phyloP scores from a whole-genome alignment of 2,113 vertebrate genomes.

The Hyperopisus bebe region DNA sequence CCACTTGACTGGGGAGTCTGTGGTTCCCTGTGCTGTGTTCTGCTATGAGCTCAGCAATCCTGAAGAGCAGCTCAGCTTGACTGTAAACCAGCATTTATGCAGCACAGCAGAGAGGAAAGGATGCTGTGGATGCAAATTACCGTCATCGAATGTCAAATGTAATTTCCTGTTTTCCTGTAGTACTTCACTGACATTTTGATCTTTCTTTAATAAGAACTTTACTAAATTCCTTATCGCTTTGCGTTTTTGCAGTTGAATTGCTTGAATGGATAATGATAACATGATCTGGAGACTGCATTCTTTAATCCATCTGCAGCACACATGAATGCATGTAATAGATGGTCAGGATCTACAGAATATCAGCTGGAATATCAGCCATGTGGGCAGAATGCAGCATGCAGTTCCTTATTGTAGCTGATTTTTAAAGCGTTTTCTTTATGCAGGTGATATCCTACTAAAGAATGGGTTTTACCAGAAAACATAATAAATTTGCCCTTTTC shows the following conservation, averaged over 20 bases:
- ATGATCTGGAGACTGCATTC: background rate
- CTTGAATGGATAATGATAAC: background rate
- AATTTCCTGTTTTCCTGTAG: background rate
- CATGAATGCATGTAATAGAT: background rate
- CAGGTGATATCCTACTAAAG: background rate
- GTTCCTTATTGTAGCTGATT: background rate
- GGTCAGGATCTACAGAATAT: background rate
- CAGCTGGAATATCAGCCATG: background rate
- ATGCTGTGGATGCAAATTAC: background rate
- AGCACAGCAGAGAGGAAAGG: background rate
- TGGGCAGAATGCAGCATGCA: background rate
- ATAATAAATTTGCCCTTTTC: background rate
- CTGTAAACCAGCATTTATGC: background rate
- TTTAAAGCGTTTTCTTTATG: background rate
- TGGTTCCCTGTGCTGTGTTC: background rate
- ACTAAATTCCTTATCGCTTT: background rate
- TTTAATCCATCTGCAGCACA: background rate
- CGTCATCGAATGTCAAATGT: background rate
- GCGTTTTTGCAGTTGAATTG: background rate
- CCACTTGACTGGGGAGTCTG: background rate
- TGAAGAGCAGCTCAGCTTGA: background rate
- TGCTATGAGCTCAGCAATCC: background rate
- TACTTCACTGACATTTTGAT: background rate
- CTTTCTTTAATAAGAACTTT: background rate
- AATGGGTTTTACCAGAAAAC: background rate